phyloP scores from a whole-genome alignment of 2,888 invertebrate species.

The Eristalinus aeneus region DNA sequence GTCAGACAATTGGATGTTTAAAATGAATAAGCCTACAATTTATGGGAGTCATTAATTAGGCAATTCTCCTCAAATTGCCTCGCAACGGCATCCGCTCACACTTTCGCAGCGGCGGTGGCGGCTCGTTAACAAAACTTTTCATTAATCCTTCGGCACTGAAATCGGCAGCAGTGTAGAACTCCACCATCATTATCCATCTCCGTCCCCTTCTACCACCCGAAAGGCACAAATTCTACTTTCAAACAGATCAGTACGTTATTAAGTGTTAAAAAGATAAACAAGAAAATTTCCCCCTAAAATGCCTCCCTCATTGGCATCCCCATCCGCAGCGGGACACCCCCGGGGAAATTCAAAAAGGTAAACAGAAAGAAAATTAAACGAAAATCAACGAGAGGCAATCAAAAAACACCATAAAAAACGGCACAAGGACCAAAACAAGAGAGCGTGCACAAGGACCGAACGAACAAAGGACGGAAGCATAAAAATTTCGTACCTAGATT shows the following conservation, averaged over 20 bases:
- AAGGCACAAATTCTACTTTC: slow-evolving; percentile 36
- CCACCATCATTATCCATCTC: slow-evolving; percentile 5
- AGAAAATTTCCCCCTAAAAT: slow-evolving; percentile 45
- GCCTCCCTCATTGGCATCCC: slow-evolving; percentile 43
- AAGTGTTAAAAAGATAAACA: slow-evolving; percentile 62
- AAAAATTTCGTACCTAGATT: slow-evolving; percentile 19
- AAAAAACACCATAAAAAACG: slow-evolving; percentile 14
- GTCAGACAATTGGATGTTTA: slow-evolving; percentile 22
- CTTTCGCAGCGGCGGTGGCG: not conserved
- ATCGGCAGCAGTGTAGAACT: slow-evolving; percentile 48
- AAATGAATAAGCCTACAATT: slow-evolving; percentile 54
- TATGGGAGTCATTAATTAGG: slow-evolving; percentile 62
- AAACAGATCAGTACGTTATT: slow-evolving; percentile 51
- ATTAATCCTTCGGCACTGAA: slow-evolving; percentile 57
- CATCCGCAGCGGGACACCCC: not conserved
- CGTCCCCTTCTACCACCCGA: not conserved
- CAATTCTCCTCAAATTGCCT: slow-evolving; percentile 56
- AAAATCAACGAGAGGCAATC: slow-evolving; percentile 55
- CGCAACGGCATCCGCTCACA: slow-evolving; percentile 12
- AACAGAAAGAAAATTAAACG: slow-evolving; percentile 7
- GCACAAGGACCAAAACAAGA: not conserved
- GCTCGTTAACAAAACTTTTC: slow-evolving; percentile 52
- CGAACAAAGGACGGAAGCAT: not conserved
- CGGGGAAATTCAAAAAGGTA: slow-evolving; percentile 27
- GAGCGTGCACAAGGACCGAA: not conserved